phyloP scores from a whole-genome alignment of 2,888 invertebrate genomes.

The Opisthograptis luteolata region DNA sequence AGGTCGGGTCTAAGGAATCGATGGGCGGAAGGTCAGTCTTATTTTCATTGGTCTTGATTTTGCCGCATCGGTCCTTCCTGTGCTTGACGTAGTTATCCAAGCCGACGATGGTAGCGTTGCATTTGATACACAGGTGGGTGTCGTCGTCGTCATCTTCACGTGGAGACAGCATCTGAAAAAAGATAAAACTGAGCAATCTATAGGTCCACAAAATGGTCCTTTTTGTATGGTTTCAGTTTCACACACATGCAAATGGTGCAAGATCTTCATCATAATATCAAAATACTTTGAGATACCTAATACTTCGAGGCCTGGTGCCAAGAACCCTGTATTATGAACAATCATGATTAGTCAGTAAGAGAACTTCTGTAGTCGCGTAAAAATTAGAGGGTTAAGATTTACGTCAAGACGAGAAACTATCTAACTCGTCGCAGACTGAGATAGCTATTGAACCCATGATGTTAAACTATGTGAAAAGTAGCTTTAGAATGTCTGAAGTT shows the following conservation, averaged over 20 bases:
- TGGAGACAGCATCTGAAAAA: conserved; percentile 80
- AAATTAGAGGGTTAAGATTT: conserved; percentile 38
- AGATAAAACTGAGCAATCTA: too few species aligned
- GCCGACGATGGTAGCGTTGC: conserved; percentile 92
- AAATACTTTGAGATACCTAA: too few species aligned
- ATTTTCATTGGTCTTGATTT: conserved; percentile 51
- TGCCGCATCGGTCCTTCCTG: conserved; percentile 88
- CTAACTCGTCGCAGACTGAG: not conserved
- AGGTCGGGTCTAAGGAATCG: conserved; percentile 74
- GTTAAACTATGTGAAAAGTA: too few species aligned
- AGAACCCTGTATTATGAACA: conserved; percentile 1
- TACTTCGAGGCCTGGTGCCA: too few species aligned
- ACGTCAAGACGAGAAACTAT: conserved; percentile 47
- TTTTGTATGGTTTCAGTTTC: too few species aligned
- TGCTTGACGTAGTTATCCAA: conserved; percentile 94
- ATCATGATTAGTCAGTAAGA: conserved; percentile 24
- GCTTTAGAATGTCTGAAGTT: too few species aligned
- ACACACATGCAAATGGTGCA: too few species aligned
- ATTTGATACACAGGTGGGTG: conserved; percentile 94
- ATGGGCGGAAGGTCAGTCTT: conserved; percentile 64
- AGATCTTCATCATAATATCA: too few species aligned
- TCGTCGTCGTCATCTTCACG: conserved; percentile 90
- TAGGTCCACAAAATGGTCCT: too few species aligned
- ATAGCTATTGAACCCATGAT: too few species aligned
- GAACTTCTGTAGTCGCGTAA: conserved; percentile 17